These are phyloP conservation scores for Edolisoma coerulescens DNA, from an alignment of 2,113 vertebrate species.

Conservation along the genomic window DNA sequence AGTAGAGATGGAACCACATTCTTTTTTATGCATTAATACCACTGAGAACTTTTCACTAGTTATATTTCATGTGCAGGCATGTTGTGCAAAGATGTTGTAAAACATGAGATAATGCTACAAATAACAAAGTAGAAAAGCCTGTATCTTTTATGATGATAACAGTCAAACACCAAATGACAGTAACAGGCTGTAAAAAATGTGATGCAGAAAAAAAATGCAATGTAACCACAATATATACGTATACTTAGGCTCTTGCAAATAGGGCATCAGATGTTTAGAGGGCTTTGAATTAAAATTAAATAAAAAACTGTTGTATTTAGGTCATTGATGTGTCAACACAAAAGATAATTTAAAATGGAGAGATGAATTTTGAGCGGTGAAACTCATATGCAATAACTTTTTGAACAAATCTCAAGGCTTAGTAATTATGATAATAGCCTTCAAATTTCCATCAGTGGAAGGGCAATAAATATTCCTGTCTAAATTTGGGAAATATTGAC, in stretches of 20 bases:
- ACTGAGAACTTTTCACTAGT: slow-evolving; percentile 81
- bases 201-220: slow-evolving; percentile 61
- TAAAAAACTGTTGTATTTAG: slow-evolving; percentile 34
- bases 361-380: slow-evolving; percentile 3
- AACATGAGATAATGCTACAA: slow-evolving; percentile 90
- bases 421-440: slow-evolving; percentile 60
- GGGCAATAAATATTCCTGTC: slow-evolving; percentile 43
- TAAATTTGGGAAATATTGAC: slow-evolving; percentile 62
- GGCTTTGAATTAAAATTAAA: slow-evolving; percentile 64
- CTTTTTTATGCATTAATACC: slow-evolving; percentile 84
- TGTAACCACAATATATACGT: neutral
- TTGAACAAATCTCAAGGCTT: slow-evolving; percentile 41
- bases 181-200: slow-evolving; percentile 84
- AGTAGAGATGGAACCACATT: slow-evolving; percentile 79
- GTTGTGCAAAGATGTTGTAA: slow-evolving; percentile 80
- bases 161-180: slow-evolving; percentile 84
- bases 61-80: slow-evolving; percentile 84
- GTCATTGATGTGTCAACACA: slow-evolving; percentile 43
- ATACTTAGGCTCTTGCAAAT: slow-evolving; percentile 13
- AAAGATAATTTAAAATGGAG: slow-evolving; percentile 42
- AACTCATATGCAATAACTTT: slow-evolving; percentile 45
- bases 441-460: slow-evolving; percentile 46
- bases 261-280: slow-evolving; percentile 50
- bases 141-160: slow-evolving; percentile 95
- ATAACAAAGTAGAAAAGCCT: slow-evolving; percentile 85